Evolutionary conservation across 2,113 vertebrate genomes (phyloP), one percentile per base, ranked within the genome.

Genomic region (Podilymbus podiceps): DNA sequence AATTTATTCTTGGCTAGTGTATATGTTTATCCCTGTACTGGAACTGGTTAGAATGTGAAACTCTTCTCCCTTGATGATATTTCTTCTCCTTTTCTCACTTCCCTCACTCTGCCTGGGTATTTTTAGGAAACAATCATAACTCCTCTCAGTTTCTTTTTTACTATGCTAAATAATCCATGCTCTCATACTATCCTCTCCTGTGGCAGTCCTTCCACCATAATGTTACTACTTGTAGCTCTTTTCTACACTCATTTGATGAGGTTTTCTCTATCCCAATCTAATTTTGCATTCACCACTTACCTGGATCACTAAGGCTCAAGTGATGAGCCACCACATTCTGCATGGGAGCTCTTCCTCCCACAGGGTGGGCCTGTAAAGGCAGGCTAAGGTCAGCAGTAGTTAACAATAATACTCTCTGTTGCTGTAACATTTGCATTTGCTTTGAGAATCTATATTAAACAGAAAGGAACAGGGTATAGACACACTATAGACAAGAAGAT

Each of bases 111-210:
- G 68, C 80, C 15, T 58, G 59, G 46, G 28, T 80, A 91, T 92
- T 94, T 96, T 94, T 94, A 92, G 73, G 50, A 80, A 91, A 92
- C 50, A 96, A 94, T 86, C 91, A 96, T 73, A 96, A 50, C 68
- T 89, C 64, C 27, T 71, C 50, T 84, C 64, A 87, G 68, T 25
- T 76, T 77, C 91, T 77, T 92, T 76, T 80, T 89, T 96, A 69
- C 59, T 84, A 69, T 80, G 50, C 46, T 89, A 86, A 94, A 77
- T 62, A 84, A 94, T 17, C 55, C 68, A 31, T 40, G 27, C 7
- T 88, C 10, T 90, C 30, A 59, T 53, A 38, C 50, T 42, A 40
- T 77, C 35, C 15, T 95, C 27, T 67, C 50, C n/a, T 5, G 5
- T 42, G 55, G 25, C 42, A 59, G 46, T 49, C 19, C 59, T 95